Base-by-base conservation (phyloP, 2,888 invertebrate genomes). In the Acronicta psi region DNA sequence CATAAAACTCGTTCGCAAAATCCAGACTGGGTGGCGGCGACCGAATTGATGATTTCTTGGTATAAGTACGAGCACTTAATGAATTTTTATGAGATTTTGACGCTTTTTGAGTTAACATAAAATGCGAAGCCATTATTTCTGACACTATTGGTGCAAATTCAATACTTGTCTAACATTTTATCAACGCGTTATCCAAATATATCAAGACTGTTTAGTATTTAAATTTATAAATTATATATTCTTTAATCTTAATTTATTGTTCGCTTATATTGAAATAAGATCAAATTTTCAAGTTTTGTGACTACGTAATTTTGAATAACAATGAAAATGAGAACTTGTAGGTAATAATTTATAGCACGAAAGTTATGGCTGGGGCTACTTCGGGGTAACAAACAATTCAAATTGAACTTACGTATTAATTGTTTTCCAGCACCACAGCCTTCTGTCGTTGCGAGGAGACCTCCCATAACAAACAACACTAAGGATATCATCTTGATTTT, bases 401-500 rank as follows among this genome's bases (percentile, higher is more conserved):
- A 55, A 43, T 13, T 42, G 11, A 57, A 94, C 94, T 94, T 87
- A 94, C 94, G 89, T 83, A 94, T 77, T 78, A 94, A 83, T 81
- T 88, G 90, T 79, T 92, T 94, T 84, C 94, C 94, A 76, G 83
- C 82, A 69, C 91, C 87, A 77, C 94, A 93, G 75, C 94, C 92
- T 88, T 91, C 92, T 91, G 92, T 88, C 77, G 89, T 80, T 77
- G 91, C 82, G 68, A 93, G 84, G 78, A 91, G 73, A 82, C 84
- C 88, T 87, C 93, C 91, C 91, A 93, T 85, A 91, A 93, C 89
- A 88, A 94, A 91, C 90, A 93, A 92, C 93, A 94, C 93, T 94
- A 93, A 91, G 91, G 91, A 80, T 83, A 90, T 90, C 93, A 93
- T 93, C 67, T 87, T 91, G 82, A 79, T 66, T 61, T 69, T 64